A percentile compares a stretch with the other conserved stretches of the same genome.
phyloP scores from a whole-genome alignment of 2,888 invertebrate species.

The Bellardia bayeri region DNA sequence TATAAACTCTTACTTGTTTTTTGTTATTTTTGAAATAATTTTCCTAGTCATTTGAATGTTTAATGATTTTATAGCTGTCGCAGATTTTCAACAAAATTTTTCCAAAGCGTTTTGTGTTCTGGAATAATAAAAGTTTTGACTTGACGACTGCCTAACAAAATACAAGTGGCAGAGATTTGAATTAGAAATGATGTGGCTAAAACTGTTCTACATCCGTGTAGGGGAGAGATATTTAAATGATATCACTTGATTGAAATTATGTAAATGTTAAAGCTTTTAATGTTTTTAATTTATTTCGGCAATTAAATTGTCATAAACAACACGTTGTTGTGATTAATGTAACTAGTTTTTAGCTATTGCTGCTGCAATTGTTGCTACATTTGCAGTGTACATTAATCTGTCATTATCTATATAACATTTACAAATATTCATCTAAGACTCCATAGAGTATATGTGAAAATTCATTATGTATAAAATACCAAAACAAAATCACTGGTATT shows the following conservation, averaged over 20 bases:
- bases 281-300: not conserved
- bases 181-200: not conserved
- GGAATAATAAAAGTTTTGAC: slow-evolving; percentile 4
- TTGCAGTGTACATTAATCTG: too few species aligned
- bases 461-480: too few species aligned
- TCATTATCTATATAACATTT: too few species aligned
- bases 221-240: not conserved
- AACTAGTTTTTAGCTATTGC: not conserved
- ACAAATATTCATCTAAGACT: too few species aligned
- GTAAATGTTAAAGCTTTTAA: not conserved
- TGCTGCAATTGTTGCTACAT: too few species aligned
- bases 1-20: not conserved
- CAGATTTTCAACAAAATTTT: not conserved
- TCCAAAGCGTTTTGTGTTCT: not conserved
- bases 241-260: not conserved
- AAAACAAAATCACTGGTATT: too few species aligned
- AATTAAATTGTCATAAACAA: not conserved
- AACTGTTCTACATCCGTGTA: not conserved
- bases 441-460: too few species aligned
- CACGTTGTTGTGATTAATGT: not conserved
- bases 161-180: too few species aligned
- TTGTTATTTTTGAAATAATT: slow-evolving; percentile 30
- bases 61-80: slow-evolving; percentile 15
- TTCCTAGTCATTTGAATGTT: slow-evolving; percentile 41
- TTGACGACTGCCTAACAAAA: too few species aligned